phyloP scores from a whole-genome alignment of 2,888 invertebrate genomes.

The Erebia epiphron region DNA sequence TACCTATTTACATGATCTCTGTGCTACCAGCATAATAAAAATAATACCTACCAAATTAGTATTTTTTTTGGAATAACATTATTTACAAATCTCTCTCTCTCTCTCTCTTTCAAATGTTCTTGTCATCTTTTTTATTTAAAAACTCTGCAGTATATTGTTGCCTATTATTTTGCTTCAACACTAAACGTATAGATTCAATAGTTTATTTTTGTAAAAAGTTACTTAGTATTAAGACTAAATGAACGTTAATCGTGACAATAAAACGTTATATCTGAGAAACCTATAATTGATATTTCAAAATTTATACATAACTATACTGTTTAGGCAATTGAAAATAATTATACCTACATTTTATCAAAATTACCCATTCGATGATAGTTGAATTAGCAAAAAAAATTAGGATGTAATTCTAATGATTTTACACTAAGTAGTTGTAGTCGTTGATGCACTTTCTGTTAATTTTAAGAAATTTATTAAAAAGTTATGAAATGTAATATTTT shows the following conservation, averaged over 20 bases:
- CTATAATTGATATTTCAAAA: slow-evolving; percentile 21
- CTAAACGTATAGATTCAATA: background rate
- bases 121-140: no score
- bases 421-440: slow-evolving; percentile 75
- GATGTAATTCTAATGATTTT: slow-evolving; percentile 57
- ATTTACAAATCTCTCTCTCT: background rate
- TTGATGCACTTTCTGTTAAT: slow-evolving; percentile 74
- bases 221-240: background rate
- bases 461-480: slow-evolving; percentile 57
- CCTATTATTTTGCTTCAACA: background rate
- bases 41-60: background rate
- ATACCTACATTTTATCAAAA: slow-evolving; percentile 26
- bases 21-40: background rate
- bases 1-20: background rate
- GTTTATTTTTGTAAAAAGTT: slow-evolving; percentile 2
- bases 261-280: slow-evolving; percentile 26
- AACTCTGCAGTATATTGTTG: no score
- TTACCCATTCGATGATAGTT: slow-evolving; percentile 23
- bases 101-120: no score
- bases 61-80: background rate
- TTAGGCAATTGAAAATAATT: slow-evolving; percentile 30
- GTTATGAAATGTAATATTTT: slow-evolving; percentile 52
- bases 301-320: slow-evolving; percentile 32
- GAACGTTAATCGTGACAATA: slow-evolving; percentile 30
- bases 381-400: slow-evolving; percentile 37